Evolutionary conservation across 2,888 invertebrate species (phyloP).

Genomic region (Polydrusus tereticollis): DNA sequence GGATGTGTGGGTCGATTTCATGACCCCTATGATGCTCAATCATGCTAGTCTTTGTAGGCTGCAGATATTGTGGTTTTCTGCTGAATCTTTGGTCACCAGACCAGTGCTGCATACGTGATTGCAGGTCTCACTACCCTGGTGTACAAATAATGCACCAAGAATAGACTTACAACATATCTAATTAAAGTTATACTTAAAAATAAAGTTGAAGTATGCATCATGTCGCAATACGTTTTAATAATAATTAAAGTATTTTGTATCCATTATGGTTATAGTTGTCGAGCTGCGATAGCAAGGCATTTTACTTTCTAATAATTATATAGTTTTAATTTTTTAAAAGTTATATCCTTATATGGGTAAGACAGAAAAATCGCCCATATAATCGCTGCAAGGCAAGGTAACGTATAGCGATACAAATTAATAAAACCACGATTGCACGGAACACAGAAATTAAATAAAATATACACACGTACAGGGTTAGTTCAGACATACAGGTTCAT

Average conservation of each 20-base stretch:
- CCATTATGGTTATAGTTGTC: conserved; percentile 1
- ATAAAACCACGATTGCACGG: not conserved
- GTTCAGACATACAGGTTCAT: too few relatives aligned
- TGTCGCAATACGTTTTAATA: not conserved
- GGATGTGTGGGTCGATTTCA: too few relatives aligned
- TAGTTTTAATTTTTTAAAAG: conserved; percentile 1
- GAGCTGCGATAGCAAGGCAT: conserved; percentile 21
- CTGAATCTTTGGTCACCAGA: too few relatives aligned
- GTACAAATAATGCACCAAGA: too few relatives aligned
- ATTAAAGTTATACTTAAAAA: not conserved
- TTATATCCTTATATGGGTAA: conserved; percentile 15
- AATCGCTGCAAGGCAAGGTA: conserved; percentile 3
- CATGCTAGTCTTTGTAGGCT: too few relatives aligned
- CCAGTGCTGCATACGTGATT: too few relatives aligned
- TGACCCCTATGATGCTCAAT: too few relatives aligned
- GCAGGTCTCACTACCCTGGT: too few relatives aligned
- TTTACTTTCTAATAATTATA: conserved; percentile 33
- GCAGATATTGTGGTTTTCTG: too few relatives aligned
- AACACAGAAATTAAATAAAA: not conserved
- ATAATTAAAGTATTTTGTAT: not conserved
- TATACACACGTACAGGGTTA: too few relatives aligned
- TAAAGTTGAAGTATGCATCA: not conserved
- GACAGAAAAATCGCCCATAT: not conserved
- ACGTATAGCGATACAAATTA: not conserved
- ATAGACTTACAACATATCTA: too few relatives aligned